Evolutionary conservation across 2,797 vertebrate species (phyloP).

Genomic region (Enteromius radiatus): DNA sequence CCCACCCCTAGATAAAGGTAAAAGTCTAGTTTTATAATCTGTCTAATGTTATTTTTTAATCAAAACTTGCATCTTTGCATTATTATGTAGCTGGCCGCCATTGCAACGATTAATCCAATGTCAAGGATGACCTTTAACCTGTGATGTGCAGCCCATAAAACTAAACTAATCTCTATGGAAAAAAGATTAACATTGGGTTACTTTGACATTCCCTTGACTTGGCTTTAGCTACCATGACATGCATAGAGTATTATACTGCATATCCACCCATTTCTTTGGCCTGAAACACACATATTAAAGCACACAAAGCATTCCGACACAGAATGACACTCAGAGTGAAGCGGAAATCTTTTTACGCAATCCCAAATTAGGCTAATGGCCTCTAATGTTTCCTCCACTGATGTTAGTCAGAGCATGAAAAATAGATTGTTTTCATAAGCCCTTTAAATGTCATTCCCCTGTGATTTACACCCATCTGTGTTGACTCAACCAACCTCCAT

Average conservation of each 20-base stretch:
- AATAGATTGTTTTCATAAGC: constrained; percentile 16
- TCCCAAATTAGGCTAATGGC: constrained; percentile 12
- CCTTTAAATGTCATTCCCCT: background rate
- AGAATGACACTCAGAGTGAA: background rate
- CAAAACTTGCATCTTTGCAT: background rate
- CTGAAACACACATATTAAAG: background rate
- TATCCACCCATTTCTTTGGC: background rate
- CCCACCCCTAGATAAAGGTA: too few species aligned
- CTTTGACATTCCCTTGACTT: background rate
- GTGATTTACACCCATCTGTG: constrained; percentile 11
- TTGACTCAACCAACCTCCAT: background rate
- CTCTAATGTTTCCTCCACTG: background rate
- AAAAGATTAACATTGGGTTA: constrained; percentile 35
- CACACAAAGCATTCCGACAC: background rate
- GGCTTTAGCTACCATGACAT: constrained; percentile 8
- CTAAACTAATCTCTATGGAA: constrained; percentile 18
- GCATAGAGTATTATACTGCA: background rate
- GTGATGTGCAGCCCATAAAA: background rate
- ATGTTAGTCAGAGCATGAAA: background rate
- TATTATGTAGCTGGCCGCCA: background rate
- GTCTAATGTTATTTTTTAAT: background rate
- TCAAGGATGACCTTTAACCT: constrained; percentile 25
- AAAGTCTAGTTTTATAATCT: background rate
- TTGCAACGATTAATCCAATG: background rate
- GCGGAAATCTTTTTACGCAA: background rate